These are phyloP conservation scores for Cygnus atratus DNA, from an alignment of 2,113 vertebrate species.

Conservation along the genomic window DNA sequence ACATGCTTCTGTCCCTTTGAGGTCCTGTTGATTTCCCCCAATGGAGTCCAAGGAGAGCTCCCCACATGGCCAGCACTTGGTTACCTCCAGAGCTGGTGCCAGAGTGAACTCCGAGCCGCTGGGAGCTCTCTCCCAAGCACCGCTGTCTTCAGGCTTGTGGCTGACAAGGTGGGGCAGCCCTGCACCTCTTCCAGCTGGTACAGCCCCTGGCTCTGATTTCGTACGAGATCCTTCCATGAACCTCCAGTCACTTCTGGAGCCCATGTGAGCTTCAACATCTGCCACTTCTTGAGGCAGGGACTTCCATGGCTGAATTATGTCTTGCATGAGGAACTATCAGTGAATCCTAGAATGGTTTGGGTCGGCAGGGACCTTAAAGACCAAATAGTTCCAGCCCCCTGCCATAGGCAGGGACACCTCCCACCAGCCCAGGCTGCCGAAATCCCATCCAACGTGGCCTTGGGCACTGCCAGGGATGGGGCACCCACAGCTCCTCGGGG, in stretches of 20 bases:
- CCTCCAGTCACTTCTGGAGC: neutral
- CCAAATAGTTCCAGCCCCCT: neutral
- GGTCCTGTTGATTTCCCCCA: neutral
- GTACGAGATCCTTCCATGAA: fast-evolving
- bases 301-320: fast-evolving
- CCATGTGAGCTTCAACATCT: neutral
- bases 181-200: neutral
- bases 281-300: neutral
- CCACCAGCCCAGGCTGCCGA: too few relatives aligned
- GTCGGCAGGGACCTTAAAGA: neutral
- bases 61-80: neutral
- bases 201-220: neutral
- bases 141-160: neutral
- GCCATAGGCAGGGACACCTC: neutral
- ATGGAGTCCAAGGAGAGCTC: neutral
- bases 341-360: neutral
- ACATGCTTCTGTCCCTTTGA: neutral
- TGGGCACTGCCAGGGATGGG: too few relatives aligned
- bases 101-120: neutral
- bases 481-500: too few relatives aligned
- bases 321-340: fast-evolving
- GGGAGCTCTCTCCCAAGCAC: too few relatives aligned
- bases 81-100: neutral
- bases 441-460: too few relatives aligned
- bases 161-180: neutral